phyloP scores from a whole-genome alignment of 2,888 invertebrate species.

The Acrocyrtus sp. region DNA sequence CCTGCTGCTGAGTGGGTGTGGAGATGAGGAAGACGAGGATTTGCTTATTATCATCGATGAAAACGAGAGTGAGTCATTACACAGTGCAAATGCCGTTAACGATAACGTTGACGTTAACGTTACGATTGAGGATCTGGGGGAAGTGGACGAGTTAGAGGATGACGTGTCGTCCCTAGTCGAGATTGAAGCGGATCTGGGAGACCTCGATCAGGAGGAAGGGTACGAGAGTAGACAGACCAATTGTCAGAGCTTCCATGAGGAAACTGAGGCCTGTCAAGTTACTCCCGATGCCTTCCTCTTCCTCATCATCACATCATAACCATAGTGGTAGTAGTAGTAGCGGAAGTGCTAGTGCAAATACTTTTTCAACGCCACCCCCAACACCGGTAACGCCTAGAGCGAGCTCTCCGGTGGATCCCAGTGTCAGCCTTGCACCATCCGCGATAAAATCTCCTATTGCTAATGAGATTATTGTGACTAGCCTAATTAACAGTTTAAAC shows the following conservation, averaged over 20 bases:
- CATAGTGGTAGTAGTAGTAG: slow-evolving; percentile 1
- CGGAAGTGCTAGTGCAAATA: slow-evolving; percentile 36
- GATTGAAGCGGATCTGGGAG: slow-evolving; percentile 38
- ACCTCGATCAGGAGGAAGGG: slow-evolving; percentile 59
- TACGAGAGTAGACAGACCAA: slow-evolving; percentile 62
- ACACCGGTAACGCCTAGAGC: slow-evolving; percentile 44
- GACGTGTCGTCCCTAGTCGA: slow-evolving; percentile 38
- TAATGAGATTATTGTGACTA: slow-evolving; percentile 58
- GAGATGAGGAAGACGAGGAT: slow-evolving; percentile 56
- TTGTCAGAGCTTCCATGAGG: slow-evolving; percentile 62
- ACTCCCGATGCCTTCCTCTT: slow-evolving; percentile 42
- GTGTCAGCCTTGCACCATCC: slow-evolving; percentile 42
- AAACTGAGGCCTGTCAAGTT: slow-evolving; percentile 59
- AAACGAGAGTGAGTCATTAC: slow-evolving; percentile 40
- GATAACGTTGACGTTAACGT: neutral
- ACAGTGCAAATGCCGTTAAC: slow-evolving; percentile 19
- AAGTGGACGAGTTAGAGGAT: slow-evolving; percentile 38
- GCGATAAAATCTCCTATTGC: slow-evolving; percentile 53
- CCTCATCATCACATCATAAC: slow-evolving; percentile 14
- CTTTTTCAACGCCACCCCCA: slow-evolving; percentile 38
- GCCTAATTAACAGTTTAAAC: slow-evolving; percentile 55
- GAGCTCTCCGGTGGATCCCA: slow-evolving; percentile 30
- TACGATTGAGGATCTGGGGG: neutral
- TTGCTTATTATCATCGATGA: slow-evolving; percentile 59
- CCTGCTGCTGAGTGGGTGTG: slow-evolving; percentile 58